A percentile compares a stretch with the other conserved stretches of the same genome.
Conservation (phyloP, 2,888 invertebrate genomes). For the Drosophila lutescens region DNA sequence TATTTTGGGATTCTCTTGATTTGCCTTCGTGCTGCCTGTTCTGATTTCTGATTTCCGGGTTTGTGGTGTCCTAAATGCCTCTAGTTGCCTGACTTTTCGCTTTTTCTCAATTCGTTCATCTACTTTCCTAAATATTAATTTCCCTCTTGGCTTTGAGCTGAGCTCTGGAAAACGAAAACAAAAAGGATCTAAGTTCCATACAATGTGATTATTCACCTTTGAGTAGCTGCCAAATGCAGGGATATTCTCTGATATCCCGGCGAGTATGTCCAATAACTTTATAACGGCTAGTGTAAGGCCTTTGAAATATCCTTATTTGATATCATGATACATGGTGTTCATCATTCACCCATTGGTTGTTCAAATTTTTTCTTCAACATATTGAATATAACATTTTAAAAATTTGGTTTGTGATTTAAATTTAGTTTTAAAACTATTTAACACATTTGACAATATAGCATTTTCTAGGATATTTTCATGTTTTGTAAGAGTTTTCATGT, state of each 20-base stretch:
- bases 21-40: conserved; percentile 11
- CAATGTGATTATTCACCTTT: conserved; percentile 12
- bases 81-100: not conserved
- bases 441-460: not conserved
- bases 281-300: no score
- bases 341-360: no score
- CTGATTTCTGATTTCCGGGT: conserved; percentile 5
- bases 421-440: not conserved
- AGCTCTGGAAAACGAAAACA: conserved; percentile 1
- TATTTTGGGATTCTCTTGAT: conserved; percentile 7
- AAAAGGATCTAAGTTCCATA: conserved; percentile 4
- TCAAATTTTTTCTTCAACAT: no score
- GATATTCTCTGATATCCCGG: conserved; percentile 1
- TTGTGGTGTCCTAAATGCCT: conserved; percentile 20
- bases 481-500: no score
- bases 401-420: not conserved
- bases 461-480: no score
- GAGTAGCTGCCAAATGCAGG: not conserved
- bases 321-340: no score
- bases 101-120: conserved; percentile 4
- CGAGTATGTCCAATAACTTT: not conserved
- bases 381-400: no score
- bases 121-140: conserved; percentile 13
- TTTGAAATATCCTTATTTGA: no score
- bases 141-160: conserved; percentile 8